These are phyloP conservation scores for Cromileptes altivelis DNA, from an alignment of 2,113 vertebrate species.

Conservation along the genomic window DNA sequence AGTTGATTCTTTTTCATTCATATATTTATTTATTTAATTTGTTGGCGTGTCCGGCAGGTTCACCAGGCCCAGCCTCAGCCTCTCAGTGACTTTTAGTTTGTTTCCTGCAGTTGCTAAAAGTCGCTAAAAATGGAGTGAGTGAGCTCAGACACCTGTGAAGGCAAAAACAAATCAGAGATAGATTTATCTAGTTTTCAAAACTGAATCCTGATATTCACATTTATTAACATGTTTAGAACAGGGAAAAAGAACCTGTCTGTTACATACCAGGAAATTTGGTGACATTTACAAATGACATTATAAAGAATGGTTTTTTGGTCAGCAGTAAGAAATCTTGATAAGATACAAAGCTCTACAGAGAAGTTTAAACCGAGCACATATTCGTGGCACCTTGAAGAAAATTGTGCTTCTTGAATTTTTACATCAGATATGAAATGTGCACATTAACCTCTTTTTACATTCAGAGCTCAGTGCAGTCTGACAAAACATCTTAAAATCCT, in stretches of 20 bases:
- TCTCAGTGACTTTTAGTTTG: too few species aligned
- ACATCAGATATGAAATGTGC: background rate
- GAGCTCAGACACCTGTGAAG: background rate
- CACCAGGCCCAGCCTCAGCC: too few species aligned
- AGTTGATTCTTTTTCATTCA: too few species aligned
- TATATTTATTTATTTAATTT: too few species aligned
- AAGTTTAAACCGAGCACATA: background rate
- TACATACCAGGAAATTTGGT: background rate
- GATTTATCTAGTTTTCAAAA: background rate
- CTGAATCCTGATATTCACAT: background rate
- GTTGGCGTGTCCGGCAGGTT: too few species aligned
- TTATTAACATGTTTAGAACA: background rate
- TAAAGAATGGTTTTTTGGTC: background rate
- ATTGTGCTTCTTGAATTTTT: conserved; percentile 2
- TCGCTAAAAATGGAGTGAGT: background rate
- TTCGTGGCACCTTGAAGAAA: background rate
- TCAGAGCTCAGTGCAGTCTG: background rate
- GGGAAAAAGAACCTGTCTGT: background rate
- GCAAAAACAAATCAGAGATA: background rate
- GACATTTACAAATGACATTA: background rate
- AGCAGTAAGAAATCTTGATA: background rate
- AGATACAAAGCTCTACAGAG: background rate
- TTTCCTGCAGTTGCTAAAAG: too few species aligned
- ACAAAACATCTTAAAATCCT: background rate
- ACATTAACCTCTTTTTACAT: conserved; percentile 1